phyloP scores from a whole-genome alignment of 2,797 vertebrate genomes.

The Sparidentex hasta region DNA sequence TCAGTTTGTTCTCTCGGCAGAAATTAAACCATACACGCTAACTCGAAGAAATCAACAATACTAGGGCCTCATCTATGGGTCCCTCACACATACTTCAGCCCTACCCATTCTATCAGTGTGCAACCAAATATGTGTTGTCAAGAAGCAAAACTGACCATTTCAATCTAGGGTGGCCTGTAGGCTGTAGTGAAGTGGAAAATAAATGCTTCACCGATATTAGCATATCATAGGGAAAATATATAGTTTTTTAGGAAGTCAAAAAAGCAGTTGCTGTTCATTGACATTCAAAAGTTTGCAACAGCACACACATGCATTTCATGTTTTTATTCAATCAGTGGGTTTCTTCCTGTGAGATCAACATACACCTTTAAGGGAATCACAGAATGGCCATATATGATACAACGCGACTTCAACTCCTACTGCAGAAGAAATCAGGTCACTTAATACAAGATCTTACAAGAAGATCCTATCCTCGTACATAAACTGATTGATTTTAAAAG shows the following conservation, averaged over 20 bases:
- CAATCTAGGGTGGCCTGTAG: background rate
- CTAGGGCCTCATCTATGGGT: too few species aligned
- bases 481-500: slow-evolving; percentile 2
- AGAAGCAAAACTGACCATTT: background rate
- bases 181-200: slow-evolving; percentile 8
- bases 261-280: background rate
- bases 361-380: slow-evolving; percentile 11
- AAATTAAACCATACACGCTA: too few species aligned
- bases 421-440: slow-evolving; percentile 40
- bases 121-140: background rate
- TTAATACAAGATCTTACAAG: slow-evolving; percentile 29
- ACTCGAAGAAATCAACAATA: too few species aligned
- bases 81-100: too few species aligned
- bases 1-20: too few species aligned
- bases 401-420: background rate
- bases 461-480: slow-evolving; percentile 7
- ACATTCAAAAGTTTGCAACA: slow-evolving; percentile 11
- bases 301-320: slow-evolving; percentile 17
- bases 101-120: background rate
- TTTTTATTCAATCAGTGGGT: slow-evolving; percentile 25
- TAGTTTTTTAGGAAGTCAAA: background rate
- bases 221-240: background rate
- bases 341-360: slow-evolving; percentile 12
- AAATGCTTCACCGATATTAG: slow-evolving; percentile 1
- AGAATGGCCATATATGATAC: background rate